Percentiles rank a stretch among this genome's conserved stretches.
Conservation (phyloP, 2,113 vertebrate genomes). For the Cyanoramphus novaezelandiae region DNA sequence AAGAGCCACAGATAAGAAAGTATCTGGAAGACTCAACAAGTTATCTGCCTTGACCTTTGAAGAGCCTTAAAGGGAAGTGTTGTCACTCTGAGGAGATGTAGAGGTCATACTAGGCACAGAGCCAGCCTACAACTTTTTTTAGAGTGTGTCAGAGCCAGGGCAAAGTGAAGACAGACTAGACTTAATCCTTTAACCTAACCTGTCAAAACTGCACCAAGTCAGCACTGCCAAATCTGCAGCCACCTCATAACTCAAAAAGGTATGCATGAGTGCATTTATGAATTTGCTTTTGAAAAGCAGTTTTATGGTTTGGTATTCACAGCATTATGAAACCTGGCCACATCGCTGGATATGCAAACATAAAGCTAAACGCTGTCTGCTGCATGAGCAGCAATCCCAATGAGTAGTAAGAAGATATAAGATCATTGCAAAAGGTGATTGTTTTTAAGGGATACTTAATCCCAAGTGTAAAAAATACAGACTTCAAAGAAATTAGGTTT, state of each 20-base stretch:
- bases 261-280: conserved; percentile 69
- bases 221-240: conserved; percentile 67
- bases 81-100: conserved; percentile 77
- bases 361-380: conserved; percentile 21
- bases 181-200: conserved; percentile 76
- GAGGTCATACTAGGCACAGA: conserved; percentile 67
- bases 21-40: conserved; percentile 66
- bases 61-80: conserved; percentile 78
- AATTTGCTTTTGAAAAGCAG: conserved; percentile 66
- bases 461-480: not conserved
- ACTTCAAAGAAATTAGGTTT: not conserved
- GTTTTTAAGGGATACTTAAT: conserved; percentile 6
- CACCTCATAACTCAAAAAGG: conserved; percentile 74
- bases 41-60: conserved; percentile 79
- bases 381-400: not conserved
- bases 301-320: conserved; percentile 61
- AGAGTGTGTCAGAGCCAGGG: conserved; percentile 73
- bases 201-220: conserved; percentile 74
- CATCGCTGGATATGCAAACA: not conserved
- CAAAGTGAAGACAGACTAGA: conserved; percentile 73
- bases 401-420: not conserved
- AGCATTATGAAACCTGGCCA: conserved; percentile 41
- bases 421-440: not conserved
- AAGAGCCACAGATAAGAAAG: conserved; percentile 74
- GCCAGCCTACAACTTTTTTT: conserved; percentile 68